Evolutionary conservation across 2,888 invertebrate species (phyloP), one percentile per base, ranked within the genome.

Genomic region (Aethes cnicana): DNA sequence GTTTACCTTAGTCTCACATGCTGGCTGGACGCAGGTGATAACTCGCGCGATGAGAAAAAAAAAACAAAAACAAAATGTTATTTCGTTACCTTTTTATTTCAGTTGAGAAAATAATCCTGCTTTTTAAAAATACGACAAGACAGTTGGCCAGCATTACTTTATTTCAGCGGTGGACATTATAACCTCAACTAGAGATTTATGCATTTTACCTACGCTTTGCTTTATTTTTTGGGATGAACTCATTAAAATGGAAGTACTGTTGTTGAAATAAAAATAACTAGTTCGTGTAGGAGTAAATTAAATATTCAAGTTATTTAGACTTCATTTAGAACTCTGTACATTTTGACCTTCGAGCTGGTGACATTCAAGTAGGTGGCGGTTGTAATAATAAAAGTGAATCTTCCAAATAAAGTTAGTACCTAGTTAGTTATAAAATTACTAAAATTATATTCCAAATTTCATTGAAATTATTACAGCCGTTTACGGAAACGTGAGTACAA

Each of bases 1-100:
- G 81, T 77, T 77, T 69, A 72, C 77, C 83, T 83, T 74, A 81
- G 77, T 72, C 69, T 71, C 66, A 79, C 75, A 76, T 69, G 76
- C 76, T 66, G 74, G 62, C 74, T 82, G 81, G 67, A 63, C 69
- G 66, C 81, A 81, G 83, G 84, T 84, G 85, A 82, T 84, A 83
- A 81, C 80, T 77, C 46, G 46, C 46, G 52, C 46, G 74, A 64
- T 62, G 72, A 74, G 12, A 28, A n/a, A 50, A 49, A 74, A 74
- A 70, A 77, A 70, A 73, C 74, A 75, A 67, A 78, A n/a, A n/a
- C n/a, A n/a, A n/a, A 77, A 56, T 62, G 57, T 59, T 66, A 66
- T 68, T 66, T 25, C 46, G 52, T 26, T 64, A 58, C 57, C 58
- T 58, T 59, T 57, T 57, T 69, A 65, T 66, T 69, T 63, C 59